Evolutionary conservation across 1,140 invertebrate species (phyloP), one percentile per base, ranked within the genome.

Genomic region (Drosophila bocqueti): DNA sequence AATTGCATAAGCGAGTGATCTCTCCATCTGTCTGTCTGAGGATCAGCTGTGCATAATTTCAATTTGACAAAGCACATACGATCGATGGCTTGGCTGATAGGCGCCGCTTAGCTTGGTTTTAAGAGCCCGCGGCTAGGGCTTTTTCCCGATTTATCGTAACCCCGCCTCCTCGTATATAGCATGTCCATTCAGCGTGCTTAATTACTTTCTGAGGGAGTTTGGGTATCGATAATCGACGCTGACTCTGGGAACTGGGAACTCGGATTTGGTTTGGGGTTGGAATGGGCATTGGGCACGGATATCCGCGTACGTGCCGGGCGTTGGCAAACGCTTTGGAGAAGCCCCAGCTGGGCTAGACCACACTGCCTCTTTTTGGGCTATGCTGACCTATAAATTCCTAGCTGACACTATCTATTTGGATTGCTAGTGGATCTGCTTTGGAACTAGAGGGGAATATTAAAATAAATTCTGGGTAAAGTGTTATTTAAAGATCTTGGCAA

Each of bases 41-140:
- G 79, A 85, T 86, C 76, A 72, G 76, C 76, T 87, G 83, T 87
- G 83, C 84, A 87, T 87, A 87, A 87, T 87, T 87, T 87, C 83
- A 89, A 87, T 87, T 87, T 87, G 82, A 85, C 84, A 84, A 75
- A 85, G 82, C 83, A 87, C 84, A 87, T 80, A 89, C 77, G 83
- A 80, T 87, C 75, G 83, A 86, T 86, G 83, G 83, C 52, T 62
- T 45, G 43, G 76, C 61, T 86, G 80, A 86, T 89, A 89, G 84
- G 84, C 82, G 77, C 76, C 81, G 67, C 71, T 77, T 71, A 65
- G 79, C 74, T 79, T 54, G 50, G 43, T 76, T 64, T n/a, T 26
- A 65, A 38, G 46, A 71, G 79, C 84, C 79, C 64, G 45, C 7
- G 72, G 84, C 83, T 58, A 81, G 58, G 73, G 61, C 54, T 54